These are phyloP conservation scores for Gymnoscopelus microlampas DNA, from an alignment of 2,797 vertebrate species.

Conservation along the genomic window DNA sequence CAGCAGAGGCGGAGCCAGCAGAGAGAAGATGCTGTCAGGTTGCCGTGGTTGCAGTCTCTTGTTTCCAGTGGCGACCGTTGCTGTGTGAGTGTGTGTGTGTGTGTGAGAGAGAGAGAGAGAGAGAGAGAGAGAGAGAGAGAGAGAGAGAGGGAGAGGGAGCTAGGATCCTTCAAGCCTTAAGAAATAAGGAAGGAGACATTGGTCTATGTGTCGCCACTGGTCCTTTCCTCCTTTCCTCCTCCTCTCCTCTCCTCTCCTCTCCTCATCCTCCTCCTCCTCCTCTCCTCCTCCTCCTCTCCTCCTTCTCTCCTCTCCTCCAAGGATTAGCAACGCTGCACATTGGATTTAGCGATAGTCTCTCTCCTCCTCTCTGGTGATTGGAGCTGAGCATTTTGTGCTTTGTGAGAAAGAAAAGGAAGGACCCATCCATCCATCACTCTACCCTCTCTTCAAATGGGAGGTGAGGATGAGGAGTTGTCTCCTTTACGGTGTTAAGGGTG, in stretches of 20 bases:
- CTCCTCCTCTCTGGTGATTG: constrained; percentile 30
- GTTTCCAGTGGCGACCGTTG: constrained; percentile 46
- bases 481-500: too few species aligned
- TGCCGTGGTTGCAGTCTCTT: constrained; percentile 71
- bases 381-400: constrained; percentile 12
- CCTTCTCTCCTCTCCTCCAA: not conserved
- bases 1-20: constrained; percentile 58
- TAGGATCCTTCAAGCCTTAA: constrained; percentile 36
- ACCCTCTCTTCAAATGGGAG: not conserved
- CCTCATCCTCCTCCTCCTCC: not conserved
- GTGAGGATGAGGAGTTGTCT: too few species aligned
- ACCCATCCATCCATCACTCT: constrained; percentile 28
- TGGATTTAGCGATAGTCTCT: constrained; percentile 1
- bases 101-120: constrained; percentile 25
- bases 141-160: constrained; percentile 16
- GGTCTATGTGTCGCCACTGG: not conserved
- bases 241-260: constrained; percentile 1
- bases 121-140: constrained; percentile 9
- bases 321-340: constrained; percentile 40
- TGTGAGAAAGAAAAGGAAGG: constrained; percentile 20
- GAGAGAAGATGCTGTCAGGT: constrained; percentile 67
- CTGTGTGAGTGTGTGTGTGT: constrained; percentile 11
- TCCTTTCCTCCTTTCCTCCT: too few species aligned
- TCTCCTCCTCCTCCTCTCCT: constrained; percentile 4
- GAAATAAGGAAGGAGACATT: constrained; percentile 38